Evolutionary conservation across 2,113 vertebrate genomes (phyloP).

Genomic region (Notiomystis cincta): DNA sequence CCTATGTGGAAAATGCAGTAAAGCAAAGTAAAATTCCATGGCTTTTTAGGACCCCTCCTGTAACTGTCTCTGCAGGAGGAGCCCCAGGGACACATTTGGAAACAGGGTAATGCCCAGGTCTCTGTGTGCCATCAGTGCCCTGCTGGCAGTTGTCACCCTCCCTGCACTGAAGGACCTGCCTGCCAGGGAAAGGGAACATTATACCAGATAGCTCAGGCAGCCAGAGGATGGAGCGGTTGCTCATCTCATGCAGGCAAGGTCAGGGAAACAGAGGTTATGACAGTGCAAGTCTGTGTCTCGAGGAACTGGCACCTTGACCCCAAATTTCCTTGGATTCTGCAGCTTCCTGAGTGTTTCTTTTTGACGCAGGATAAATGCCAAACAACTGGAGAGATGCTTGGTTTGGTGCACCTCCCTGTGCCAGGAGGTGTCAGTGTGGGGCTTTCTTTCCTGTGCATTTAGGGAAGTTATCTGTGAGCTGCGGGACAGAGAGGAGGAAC

Average conservation of each 20-base stretch:
- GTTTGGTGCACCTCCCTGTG: neutral
- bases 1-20: neutral
- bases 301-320: neutral
- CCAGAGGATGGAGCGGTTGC: neutral
- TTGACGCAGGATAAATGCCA: neutral
- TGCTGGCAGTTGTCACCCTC: neutral
- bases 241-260: fast-evolving
- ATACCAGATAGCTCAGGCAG: neutral
- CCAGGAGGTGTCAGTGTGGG: neutral
- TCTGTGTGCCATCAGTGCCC: neutral
- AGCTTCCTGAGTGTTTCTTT: neutral
- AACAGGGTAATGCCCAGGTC: neutral
- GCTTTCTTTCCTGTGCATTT: neutral
- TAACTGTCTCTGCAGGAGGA: neutral
- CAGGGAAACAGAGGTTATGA: neutral
- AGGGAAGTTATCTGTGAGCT: neutral
- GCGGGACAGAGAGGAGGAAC: neutral
- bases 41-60: neutral
- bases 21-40: neutral
- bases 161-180: neutral
- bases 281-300: neutral
- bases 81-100: neutral
- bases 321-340: neutral
- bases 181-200: neutral
- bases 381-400: neutral